phyloP scores from a whole-genome alignment of 2,113 vertebrate species.

The Anseranas semipalmata region DNA sequence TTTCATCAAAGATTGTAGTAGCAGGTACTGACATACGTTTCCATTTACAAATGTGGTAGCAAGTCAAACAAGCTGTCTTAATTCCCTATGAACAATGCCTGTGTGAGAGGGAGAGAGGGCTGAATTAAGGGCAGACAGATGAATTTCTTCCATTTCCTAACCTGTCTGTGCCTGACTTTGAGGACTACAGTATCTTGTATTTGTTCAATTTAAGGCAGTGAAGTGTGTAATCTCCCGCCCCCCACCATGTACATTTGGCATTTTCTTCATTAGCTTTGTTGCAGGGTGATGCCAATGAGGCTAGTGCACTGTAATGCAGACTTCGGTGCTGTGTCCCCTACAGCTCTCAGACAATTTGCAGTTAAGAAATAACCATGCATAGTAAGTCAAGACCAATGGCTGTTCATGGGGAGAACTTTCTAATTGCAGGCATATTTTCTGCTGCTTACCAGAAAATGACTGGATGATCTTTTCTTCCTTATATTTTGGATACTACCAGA shows the following conservation, averaged over 20 bases:
- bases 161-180: not conserved
- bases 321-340: rapidly evolving
- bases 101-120: not conserved
- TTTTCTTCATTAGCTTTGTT: not conserved
- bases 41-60: not conserved
- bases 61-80: not conserved
- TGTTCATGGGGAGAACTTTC: not conserved
- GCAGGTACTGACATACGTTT: not conserved
- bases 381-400: not conserved
- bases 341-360: not conserved
- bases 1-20: not conserved
- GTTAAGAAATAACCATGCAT: not conserved
- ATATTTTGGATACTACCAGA: not conserved
- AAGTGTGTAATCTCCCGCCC: rapidly evolving
- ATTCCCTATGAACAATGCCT: not conserved
- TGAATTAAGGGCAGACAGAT: not conserved
- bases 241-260: not conserved
- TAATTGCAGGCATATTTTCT: not conserved
- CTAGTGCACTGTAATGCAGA: rapidly evolving
- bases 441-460: not conserved
- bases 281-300: rapidly evolving
- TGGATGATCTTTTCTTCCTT: not conserved
- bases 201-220: not conserved
- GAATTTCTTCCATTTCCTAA: not conserved
- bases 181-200: rapidly evolving